A percentile compares a stretch with the other conserved stretches of the same genome.
These are phyloP conservation scores for Vireo altiloquus DNA, from an alignment of 2,113 vertebrate genomes.

Conservation along the genomic window DNA sequence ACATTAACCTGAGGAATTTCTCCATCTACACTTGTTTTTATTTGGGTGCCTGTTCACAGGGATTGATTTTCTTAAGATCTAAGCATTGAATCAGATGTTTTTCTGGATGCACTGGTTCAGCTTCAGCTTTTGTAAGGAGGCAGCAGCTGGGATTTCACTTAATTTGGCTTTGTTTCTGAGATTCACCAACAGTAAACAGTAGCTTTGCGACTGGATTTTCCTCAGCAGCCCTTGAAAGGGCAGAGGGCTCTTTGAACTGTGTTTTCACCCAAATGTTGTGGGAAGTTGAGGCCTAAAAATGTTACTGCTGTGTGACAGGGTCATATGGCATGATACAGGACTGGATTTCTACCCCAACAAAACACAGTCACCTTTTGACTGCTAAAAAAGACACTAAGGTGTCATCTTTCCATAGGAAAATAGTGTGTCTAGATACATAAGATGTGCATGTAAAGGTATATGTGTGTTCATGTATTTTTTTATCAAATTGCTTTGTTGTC, in stretches of 20 bases:
- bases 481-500: not conserved
- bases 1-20: constrained; percentile 37
- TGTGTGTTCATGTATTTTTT: not conserved
- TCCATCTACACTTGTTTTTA: constrained; percentile 16
- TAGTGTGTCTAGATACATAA: fast-evolving
- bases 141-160: not conserved
- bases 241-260: not conserved
- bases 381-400: not conserved
- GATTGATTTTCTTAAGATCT: constrained; percentile 34
- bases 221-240: not conserved
- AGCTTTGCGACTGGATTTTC: not conserved
- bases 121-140: not conserved
- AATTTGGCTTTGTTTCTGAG: not conserved
- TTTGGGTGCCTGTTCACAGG: not conserved
- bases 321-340: fast-evolving
- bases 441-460: not conserved
- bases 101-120: not conserved
- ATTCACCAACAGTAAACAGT: not conserved
- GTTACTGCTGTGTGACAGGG: not conserved
- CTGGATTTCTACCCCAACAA: not conserved
- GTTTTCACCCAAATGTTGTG: not conserved
- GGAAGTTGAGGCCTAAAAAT: not conserved
- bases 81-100: not conserved
- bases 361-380: not conserved
- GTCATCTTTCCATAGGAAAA: not conserved